Percentiles rank a stretch among this genome's conserved stretches.
Evolutionary conservation across 53 echinoderm and acorn worm species (phyloP).

Genomic region (Antedon mediterranea): DNA sequence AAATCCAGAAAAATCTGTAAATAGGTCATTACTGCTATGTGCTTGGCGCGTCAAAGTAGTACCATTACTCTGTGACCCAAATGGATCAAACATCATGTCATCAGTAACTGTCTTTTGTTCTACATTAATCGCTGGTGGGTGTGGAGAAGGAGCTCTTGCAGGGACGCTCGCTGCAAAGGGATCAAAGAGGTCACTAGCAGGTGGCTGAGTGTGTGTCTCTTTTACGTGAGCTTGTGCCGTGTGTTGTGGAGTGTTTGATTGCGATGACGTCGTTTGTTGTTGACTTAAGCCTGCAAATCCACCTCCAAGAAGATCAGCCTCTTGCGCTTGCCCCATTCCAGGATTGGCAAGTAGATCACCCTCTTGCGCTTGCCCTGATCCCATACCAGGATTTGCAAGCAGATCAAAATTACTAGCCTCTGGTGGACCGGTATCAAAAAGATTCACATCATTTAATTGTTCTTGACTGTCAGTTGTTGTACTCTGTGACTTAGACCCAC

Average conservation of each 20-base stretch:
- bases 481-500: conserved; percentile 4
- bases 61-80: conserved; percentile 18
- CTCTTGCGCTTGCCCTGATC: background rate
- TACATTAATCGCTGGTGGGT: background rate
- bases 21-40: conserved; percentile 51
- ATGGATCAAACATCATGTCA: conserved; percentile 51
- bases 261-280: background rate
- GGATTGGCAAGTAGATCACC: background rate
- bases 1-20: conserved; percentile 39
- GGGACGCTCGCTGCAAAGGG: conserved; percentile 32
- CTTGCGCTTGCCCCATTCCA: background rate
- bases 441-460: conserved; percentile 1
- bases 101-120: conserved; percentile 5
- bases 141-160: conserved; percentile 13
- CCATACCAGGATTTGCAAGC: conserved; percentile 15
- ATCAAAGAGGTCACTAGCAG: conserved; percentile 27
- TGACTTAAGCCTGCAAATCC: conserved; percentile 54
- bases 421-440: conserved; percentile 14
- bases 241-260: conserved; percentile 1
- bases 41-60: conserved; percentile 41
- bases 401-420: conserved; percentile 71
- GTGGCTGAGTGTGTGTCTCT: background rate
- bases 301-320: conserved; percentile 2
- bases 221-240: background rate
- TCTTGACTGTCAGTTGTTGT: background rate